Percentiles rank a stretch among this genome's conserved stretches.
Conservation (phyloP, 1,140 invertebrate species). For the Drosophila subobscura region DNA sequence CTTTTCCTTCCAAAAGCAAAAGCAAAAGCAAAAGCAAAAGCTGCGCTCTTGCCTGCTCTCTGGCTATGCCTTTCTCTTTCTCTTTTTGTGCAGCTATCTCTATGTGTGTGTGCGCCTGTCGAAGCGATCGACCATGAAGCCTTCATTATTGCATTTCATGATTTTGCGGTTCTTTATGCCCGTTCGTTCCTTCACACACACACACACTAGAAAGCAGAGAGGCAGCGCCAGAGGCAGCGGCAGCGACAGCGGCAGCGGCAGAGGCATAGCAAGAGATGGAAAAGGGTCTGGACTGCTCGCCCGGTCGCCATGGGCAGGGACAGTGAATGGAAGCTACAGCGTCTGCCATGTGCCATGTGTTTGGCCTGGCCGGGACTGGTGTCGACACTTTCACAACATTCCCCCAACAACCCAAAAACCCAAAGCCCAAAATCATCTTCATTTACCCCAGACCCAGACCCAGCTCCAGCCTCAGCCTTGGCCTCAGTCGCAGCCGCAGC, state of each 20-base stretch:
- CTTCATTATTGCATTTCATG: constrained; percentile 82
- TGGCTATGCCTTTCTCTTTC: constrained; percentile 5
- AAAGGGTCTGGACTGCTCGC: not conserved
- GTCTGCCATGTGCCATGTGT: constrained; percentile 61
- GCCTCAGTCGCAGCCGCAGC: too few species aligned
- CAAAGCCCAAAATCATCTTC: too few species aligned
- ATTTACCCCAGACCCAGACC: not conserved
- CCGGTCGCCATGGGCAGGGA: too few species aligned
- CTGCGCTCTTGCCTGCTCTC: constrained; percentile 4
- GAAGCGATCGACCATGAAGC: constrained; percentile 81
- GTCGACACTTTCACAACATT: constrained; percentile 78
- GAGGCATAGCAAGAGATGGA: not conserved
- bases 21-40: constrained; percentile 6
- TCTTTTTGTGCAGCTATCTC: constrained; percentile 24
- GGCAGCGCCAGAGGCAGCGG: not conserved
- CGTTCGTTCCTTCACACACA: constrained; percentile 55
- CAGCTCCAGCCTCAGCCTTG: not conserved
- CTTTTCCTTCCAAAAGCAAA: constrained; percentile 14
- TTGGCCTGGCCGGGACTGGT: constrained; percentile 67
- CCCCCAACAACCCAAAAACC: too few species aligned
- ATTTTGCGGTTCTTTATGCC: constrained; percentile 82
- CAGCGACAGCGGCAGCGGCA: not conserved
- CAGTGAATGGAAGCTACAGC: constrained; percentile 7
- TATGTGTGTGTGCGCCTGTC: constrained; percentile 44
- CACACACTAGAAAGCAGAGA: not conserved